phyloP scores from a whole-genome alignment of 2,888 invertebrate genomes.

The Caenorhabditis imperialis region DNA sequence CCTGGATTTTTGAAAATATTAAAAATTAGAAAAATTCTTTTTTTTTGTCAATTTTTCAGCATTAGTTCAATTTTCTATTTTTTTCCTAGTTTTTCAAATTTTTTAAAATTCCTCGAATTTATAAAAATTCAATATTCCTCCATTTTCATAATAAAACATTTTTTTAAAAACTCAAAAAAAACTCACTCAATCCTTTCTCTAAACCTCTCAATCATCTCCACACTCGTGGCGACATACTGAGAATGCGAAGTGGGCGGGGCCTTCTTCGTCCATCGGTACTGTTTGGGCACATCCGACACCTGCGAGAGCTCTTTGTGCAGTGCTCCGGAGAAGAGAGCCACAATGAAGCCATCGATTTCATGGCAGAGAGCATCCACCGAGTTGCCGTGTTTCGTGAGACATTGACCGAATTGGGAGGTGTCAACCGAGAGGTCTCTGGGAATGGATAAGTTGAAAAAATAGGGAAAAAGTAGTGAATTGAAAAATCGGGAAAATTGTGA shows the following conservation, averaged over 20 bases:
- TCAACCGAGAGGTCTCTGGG: conserved; percentile 65
- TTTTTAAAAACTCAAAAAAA: not conserved
- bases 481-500: no score
- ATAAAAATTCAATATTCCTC: no score
- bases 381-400: conserved; percentile 53
- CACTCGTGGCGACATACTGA: conserved; percentile 81
- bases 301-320: conserved; percentile 53
- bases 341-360: conserved; percentile 38
- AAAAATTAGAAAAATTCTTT: no score
- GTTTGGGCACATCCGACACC: conserved; percentile 89
- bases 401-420: conserved; percentile 67
- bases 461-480: no score
- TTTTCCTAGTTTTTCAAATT: no score
- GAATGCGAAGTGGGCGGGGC: conserved; percentile 86
- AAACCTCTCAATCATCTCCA: conserved; percentile 33
- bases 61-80: no score
- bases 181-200: conserved; percentile 41
- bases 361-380: conserved; percentile 39
- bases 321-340: conserved; percentile 19
- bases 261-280: conserved; percentile 77
- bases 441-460: no score
- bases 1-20: no score
- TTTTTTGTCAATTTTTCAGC: no score
- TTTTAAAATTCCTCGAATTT: no score
- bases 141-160: no score